Evolutionary conservation across 2,797 vertebrate genomes (phyloP), one percentile per base, ranked within the genome.

Genomic region (Malurus leucopterus): DNA sequence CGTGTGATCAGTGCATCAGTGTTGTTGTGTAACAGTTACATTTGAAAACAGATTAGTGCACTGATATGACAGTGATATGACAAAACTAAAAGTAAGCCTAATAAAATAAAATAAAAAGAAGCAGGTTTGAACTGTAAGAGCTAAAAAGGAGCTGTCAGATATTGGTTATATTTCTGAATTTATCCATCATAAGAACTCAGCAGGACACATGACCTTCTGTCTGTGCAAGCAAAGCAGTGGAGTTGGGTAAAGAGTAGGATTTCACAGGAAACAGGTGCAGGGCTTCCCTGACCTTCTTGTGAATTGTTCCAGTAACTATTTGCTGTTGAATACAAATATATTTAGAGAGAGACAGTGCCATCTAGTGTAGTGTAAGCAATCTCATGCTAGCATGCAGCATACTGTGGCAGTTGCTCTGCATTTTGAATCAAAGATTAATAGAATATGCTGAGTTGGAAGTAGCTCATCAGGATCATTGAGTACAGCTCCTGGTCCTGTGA

Each of bases 341-440:
- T 63, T 73, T 73, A 53, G 83, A 85, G 90, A 69, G 18, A 83
- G 21, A 81, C 44, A 90, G 84, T 91, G 90, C 92, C 90, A 92
- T 76, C 93, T 95, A 91, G 83, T 58, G 92, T 70, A 75, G 22
- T 15, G 18, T 41, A 57, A 78, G 70, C 67, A 50, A 3, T 43
- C 69, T 67, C 27, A 17, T 53, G 20, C 11, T 69, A 58, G 15
- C n/a, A 9, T 44, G 44, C 32, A 16, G 6, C n/a, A 22, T 18
- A 13, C 50, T 75, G n/a, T 11, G 19, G 15, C 55, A 50, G 13
- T 59, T 79, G 41, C 29, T 62, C 57, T 86, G 27, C 70, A 22
- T 84, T 63, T 63, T 69, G 32, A 57, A n/a, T 64, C 16, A 16
- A 2, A 30, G 29, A n/a, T 8, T 20, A 63, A 30, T 16, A 32